These are phyloP conservation scores for Aphidius gifuensis DNA, from an alignment of 1,140 invertebrate genomes.

Conservation along the genomic window DNA sequence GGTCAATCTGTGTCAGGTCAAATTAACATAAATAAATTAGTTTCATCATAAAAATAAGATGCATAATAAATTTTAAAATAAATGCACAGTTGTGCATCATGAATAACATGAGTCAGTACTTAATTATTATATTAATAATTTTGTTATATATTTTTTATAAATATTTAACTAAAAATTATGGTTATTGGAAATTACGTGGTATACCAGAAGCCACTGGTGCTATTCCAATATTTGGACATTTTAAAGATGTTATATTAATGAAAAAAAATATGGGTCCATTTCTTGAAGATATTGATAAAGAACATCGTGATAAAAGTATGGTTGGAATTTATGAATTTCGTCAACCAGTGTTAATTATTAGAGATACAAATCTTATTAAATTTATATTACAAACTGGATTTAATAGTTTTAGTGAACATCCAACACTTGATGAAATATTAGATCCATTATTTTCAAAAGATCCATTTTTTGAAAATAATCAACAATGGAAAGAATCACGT, in stretches of 20 bases:
- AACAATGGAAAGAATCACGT: constrained; percentile 26
- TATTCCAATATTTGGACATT: constrained; percentile 1
- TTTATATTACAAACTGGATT: constrained; percentile 44
- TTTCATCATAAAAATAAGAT: too few species aligned
- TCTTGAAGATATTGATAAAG: constrained; percentile 22
- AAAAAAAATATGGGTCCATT: constrained; percentile 14
- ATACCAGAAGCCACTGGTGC: neutral
- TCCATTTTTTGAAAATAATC: constrained; percentile 37
- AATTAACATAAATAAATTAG: too few species aligned
- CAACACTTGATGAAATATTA: constrained; percentile 19
- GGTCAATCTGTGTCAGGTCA: too few species aligned
- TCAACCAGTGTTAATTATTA: constrained; percentile 35
- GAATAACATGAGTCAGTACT: too few species aligned
- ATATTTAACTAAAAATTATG: neutral
- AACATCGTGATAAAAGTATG: constrained; percentile 28
- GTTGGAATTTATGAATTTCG: constrained; percentile 39
- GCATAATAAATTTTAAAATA: too few species aligned
- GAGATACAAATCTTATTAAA: constrained; percentile 44
- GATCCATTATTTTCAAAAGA: constrained; percentile 34
- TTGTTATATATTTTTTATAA: neutral
- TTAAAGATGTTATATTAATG: constrained; percentile 13
- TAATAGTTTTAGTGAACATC: constrained; percentile 23
- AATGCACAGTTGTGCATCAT: too few species aligned
- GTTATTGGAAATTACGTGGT: neutral
- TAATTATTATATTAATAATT: too few species aligned